Evolutionary conservation across 37 sponge, comb jelly and placozoan species (phyloP).

Genomic region (Chondrilla cf. caribensis): DNA sequence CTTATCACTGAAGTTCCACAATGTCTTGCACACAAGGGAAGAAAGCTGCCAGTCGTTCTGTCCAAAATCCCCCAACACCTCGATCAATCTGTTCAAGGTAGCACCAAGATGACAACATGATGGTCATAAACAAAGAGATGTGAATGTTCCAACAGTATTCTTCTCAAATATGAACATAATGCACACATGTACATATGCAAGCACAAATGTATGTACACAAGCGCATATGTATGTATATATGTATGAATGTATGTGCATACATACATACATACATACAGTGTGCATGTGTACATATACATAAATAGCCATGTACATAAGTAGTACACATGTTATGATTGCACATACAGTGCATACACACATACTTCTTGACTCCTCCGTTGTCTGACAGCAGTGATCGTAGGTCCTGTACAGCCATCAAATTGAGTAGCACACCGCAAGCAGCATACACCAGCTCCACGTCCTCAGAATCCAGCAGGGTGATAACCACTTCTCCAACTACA

Average conservation of each 20-base stretch:
- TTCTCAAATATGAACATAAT: background rate
- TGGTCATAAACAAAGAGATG: background rate
- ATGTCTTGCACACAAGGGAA: conserved; percentile 74
- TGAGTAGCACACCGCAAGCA: conserved; percentile 86
- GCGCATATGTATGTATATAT: background rate
- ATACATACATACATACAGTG: background rate
- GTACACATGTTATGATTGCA: background rate
- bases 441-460: conserved; percentile 77
- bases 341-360: background rate
- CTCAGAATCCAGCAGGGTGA: conserved; percentile 78
- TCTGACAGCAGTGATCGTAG: conserved; percentile 34
- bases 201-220: background rate
- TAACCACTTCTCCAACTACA: conserved; percentile 73
- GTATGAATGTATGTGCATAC: background rate
- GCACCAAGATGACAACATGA: background rate
- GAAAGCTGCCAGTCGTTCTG: conserved; percentile 80
- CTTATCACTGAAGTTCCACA: conserved; percentile 83
- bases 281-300: background rate
- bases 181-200: background rate
- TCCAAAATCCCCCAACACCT: conserved; percentile 80
- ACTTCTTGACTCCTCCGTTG: conserved; percentile 70
- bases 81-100: conserved; percentile 53
- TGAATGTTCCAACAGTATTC: background rate
- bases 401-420: conserved; percentile 62
- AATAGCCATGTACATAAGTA: background rate